Evolutionary conservation across 2,888 invertebrate genomes (phyloP).

Genomic region (Campopleginae sp.): DNA sequence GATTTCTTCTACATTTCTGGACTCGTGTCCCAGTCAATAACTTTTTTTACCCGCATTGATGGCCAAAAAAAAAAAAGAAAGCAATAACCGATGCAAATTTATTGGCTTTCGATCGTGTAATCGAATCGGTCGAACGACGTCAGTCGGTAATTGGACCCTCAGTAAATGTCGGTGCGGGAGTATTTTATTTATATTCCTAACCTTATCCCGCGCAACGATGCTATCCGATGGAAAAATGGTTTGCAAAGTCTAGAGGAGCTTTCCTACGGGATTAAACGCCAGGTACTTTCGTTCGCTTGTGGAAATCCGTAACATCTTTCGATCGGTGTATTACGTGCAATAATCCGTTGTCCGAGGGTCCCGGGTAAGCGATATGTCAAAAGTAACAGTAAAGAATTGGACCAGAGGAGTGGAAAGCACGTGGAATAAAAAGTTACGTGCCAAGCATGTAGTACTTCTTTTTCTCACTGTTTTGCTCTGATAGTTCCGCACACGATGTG

Average conservation of each 20-base stretch:
- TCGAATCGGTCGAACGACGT: not conserved
- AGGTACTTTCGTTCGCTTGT: slow-evolving; percentile 13
- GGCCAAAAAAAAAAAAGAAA: too few species aligned
- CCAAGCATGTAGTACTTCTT: slow-evolving; percentile 27
- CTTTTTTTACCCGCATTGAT: too few species aligned
- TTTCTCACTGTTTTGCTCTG: slow-evolving; percentile 11
- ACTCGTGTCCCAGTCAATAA: not conserved
- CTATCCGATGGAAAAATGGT: not conserved
- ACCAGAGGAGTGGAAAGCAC: slow-evolving; percentile 9
- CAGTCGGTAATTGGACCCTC: not conserved
- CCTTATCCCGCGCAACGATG: not conserved
- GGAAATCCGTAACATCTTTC: slow-evolving; percentile 32
- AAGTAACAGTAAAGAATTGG: slow-evolving; percentile 43
- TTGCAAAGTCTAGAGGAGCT: not conserved
- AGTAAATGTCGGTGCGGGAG: not conserved
- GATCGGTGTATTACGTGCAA: slow-evolving; percentile 39
- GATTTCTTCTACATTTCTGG: not conserved
- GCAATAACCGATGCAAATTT: not conserved
- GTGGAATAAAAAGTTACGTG: slow-evolving; percentile 41
- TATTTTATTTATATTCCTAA: not conserved
- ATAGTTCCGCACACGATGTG: slow-evolving; percentile 24
- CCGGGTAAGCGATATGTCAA: slow-evolving; percentile 34
- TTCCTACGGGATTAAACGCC: not conserved
- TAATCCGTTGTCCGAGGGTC: slow-evolving; percentile 18
- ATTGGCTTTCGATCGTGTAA: not conserved